Base-by-base conservation (phyloP, 2,797 vertebrate species). In the Eulemur mongoz region DNA sequence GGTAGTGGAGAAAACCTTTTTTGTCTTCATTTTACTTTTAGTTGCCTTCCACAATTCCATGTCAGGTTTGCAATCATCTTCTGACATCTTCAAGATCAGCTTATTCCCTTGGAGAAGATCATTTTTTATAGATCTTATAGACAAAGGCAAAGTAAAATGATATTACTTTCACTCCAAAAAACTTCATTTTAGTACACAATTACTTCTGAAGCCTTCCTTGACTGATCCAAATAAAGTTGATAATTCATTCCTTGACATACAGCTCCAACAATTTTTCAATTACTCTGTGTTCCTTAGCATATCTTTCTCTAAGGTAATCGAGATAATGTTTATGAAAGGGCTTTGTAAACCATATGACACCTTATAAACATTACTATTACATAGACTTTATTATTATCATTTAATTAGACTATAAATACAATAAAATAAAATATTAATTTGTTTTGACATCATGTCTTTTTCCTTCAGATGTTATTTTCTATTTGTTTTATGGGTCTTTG, bases 11-110 rank as follows among this genome's bases (percentile, higher is more conserved):
- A 61, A 95, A 84, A 72, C 0, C 2, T 18, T 76, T 48, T 89
- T 88, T 78, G 59, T 92, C 69, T 97, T 94, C 40, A 79, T 85
- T 96, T 97, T 95, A 52, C 52, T 91, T 89, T 91, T 65, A 52
- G 50, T 88, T 95, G 35, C 22, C 43, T 85, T 95, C 89, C 86
- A 78, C 84, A 89, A 89, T 92, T 82, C 70, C n/a, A 73, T 73
- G n/a, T 94, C 38, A 79, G 65, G 35, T 67, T 89, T 92, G 13
- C 25, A 83, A 57, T 93, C 54, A 75, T 93, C 83, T 97, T 93
- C 38, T 79, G 67, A 83, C 25, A 93, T 86, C 80, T 85, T 95
- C 40, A 67, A 76, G 61, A 81, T 91, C 30, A 94, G 18, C n/a
- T 63, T 82, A 95, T 89, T 94, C 40, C 43, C 40, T 85, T 86